Evolutionary conservation across 1,140 invertebrate species (phyloP).

Genomic region (Bombyx mandarina): DNA sequence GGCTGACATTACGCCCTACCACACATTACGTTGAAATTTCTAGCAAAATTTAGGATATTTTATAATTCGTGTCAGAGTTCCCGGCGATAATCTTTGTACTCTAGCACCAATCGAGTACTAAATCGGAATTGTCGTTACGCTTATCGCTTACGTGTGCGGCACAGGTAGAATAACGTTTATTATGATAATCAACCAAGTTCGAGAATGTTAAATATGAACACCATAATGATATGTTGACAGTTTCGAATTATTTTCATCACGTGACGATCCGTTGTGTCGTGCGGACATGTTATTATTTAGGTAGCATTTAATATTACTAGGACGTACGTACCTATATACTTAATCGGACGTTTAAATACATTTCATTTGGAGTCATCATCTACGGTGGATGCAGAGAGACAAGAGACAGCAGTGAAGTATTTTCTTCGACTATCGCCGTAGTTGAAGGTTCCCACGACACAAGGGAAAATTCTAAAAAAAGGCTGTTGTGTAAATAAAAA

Average conservation of each 20-base stretch:
- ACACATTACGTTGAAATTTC: too few relatives aligned
- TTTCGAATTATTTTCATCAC: constrained; percentile 8
- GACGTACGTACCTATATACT: too few relatives aligned
- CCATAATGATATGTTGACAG: constrained; percentile 11
- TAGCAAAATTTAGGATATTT: too few relatives aligned
- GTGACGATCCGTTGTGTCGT: not conserved
- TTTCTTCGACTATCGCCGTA: too few relatives aligned
- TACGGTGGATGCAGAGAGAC: not conserved
- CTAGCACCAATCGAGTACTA: constrained; percentile 9
- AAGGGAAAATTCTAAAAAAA: too few relatives aligned
- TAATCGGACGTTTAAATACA: too few relatives aligned
- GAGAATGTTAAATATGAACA: constrained; percentile 9
- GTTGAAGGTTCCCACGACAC: too few relatives aligned
- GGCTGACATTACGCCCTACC: too few relatives aligned
- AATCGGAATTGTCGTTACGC: constrained; percentile 34
- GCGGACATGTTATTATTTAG: constrained; percentile 8
- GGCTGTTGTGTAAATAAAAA: too few relatives aligned
- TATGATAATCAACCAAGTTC: constrained; percentile 16
- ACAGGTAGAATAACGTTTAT: constrained; percentile 21
- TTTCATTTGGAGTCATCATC: not conserved
- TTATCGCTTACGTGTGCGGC: constrained; percentile 29
- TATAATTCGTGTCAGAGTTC: too few relatives aligned
- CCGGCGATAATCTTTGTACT: too few relatives aligned
- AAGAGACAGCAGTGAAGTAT: too few relatives aligned
- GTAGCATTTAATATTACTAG: not conserved